Evolutionary conservation across 1,140 invertebrate species (phyloP), one percentile per base, ranked within the genome.

Genomic region (Lordiphosa stackelbergi): DNA sequence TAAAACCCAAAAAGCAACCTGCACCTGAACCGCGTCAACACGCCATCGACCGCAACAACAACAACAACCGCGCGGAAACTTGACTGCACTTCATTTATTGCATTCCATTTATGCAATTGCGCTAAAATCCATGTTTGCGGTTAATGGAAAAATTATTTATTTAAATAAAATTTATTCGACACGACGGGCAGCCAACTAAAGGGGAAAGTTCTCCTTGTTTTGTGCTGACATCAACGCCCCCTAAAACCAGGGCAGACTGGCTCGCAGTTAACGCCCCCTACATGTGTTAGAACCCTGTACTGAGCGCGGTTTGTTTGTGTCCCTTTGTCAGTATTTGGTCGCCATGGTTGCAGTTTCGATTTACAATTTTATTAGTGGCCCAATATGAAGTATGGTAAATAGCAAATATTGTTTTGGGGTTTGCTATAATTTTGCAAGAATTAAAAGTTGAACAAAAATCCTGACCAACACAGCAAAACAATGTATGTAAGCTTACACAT

Each of bases 111-210:
- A 73, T 73, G 74, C 74, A 79, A 79, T 73, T 78, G 69, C 74
- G 51, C 66, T 70, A 66, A 79, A 79, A 79, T 79, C 74, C 69
- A 79, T 79, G 69, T 79, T 79, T 79, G 74, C 69, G 74, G 74
- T 73, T 79, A 79, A 79, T 79, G 74, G 74, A 79, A 79, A 78
- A 79, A 79, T 79, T 70, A 79, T 79, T 79, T 79, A 79, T 79
- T 78, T 70, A 79, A 79, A 79, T 73, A 79, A 36, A 70, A 79
- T 73, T 73, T 79, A 78, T 78, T 62, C 57, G 47, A 73, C 73
- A 73, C 69, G 53, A 59, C 48, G 51, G 40, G 47, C 19, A 40
- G 46, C 35, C 3, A 8, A 31, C 28, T 31, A n/a, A 52, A 40
- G 56, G 19, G 31, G 45, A 48, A 37, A 58, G 38, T 37, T 42